Evolutionary conservation across 2,888 invertebrate genomes (phyloP).

Genomic region (Habrosyne pyritoides): DNA sequence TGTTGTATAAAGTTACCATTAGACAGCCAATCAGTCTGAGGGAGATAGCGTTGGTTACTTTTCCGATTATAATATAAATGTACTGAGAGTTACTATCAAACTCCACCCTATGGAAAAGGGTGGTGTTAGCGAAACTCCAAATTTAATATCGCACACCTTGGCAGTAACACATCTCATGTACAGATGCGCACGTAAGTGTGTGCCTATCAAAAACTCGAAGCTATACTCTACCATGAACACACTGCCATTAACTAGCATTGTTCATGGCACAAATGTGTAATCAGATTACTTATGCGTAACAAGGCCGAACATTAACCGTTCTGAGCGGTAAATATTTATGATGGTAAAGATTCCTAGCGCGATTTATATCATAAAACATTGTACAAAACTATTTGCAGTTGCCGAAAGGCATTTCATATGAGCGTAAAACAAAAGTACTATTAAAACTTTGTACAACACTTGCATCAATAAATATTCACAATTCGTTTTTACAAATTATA

Average conservation of each 20-base stretch:
- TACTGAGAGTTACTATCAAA: slow-evolving; percentile 80
- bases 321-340: background rate
- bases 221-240: too few relatives aligned
- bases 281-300: background rate
- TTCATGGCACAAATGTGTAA: background rate
- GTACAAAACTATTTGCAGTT: background rate
- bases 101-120: slow-evolving; percentile 63
- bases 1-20: too few relatives aligned
- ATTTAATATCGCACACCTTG: slow-evolving; percentile 72
- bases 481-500: background rate
- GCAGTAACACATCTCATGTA: slow-evolving; percentile 63
- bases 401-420: background rate
- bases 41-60: too few relatives aligned
- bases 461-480: background rate
- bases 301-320: background rate
- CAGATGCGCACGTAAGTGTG: slow-evolving; percentile 59
- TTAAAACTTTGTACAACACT: background rate
- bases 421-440: too few relatives aligned
- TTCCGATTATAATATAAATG: slow-evolving; percentile 30
- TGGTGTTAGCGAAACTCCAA: slow-evolving; percentile 79
- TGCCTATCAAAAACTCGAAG: slow-evolving; percentile 11
- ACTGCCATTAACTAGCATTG: background rate
- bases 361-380: background rate
- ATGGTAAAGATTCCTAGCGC: background rate
- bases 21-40: too few relatives aligned